A percentile compares a stretch with the other conserved stretches of the same genome.
Conservation (phyloP, 92 coral and sea anemone species). For the Palythoa caribaeorum region DNA sequence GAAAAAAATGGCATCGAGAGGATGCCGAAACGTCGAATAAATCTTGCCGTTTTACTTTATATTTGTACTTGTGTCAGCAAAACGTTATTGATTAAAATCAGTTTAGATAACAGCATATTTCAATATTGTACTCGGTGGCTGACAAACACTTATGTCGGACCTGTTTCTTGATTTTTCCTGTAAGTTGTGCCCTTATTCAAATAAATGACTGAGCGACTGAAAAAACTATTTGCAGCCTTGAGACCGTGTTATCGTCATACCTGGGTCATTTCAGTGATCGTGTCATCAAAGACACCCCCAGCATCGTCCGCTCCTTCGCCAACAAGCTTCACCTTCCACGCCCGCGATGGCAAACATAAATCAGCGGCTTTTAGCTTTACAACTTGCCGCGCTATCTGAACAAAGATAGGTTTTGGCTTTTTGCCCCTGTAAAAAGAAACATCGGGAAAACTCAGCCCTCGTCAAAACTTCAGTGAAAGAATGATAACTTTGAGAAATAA, state of each 20-base stretch:
- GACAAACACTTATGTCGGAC: too few relatives aligned
- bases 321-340: slow-evolving; percentile 91
- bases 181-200: too few relatives aligned
- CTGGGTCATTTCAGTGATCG: slow-evolving; percentile 95
- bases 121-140: too few relatives aligned
- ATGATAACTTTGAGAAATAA: background rate
- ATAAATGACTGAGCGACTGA: too few relatives aligned
- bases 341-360: slow-evolving; percentile 86
- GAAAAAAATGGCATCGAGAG: too few relatives aligned
- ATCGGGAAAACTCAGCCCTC: background rate
- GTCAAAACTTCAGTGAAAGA: background rate
- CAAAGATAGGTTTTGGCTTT: slow-evolving; percentile 77
- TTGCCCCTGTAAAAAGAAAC: slow-evolving; percentile 60
- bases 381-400: slow-evolving; percentile 88
- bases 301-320: slow-evolving; percentile 96
- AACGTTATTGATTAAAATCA: too few relatives aligned
- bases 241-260: slow-evolving; percentile 31
- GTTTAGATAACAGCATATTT: too few relatives aligned
- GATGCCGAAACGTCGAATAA: too few relatives aligned
- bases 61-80: too few relatives aligned
- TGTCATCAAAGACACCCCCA: slow-evolving; percentile 93
- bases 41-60: too few relatives aligned
- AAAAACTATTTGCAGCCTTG: too few relatives aligned
- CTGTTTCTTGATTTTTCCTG: too few relatives aligned
- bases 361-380: slow-evolving; percentile 82